Percentiles rank a stretch among this genome's conserved stretches.
phyloP scores from a whole-genome alignment of 2,797 vertebrate genomes.

The Luscinia megarhynchos region DNA sequence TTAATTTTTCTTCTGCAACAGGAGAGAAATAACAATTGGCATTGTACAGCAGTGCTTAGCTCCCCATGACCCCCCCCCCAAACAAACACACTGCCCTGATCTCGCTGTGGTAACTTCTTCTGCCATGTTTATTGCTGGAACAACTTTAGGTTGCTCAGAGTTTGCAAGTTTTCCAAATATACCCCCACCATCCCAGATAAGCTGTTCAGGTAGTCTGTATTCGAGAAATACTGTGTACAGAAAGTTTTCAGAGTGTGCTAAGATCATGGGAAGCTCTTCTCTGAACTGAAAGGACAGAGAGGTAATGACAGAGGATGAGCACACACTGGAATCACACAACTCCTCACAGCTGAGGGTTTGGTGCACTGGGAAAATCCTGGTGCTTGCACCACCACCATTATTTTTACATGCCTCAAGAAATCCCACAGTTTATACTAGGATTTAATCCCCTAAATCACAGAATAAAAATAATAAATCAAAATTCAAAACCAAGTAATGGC shows the following conservation, averaged over 20 bases:
- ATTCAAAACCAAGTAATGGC: neutral
- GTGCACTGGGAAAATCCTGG: neutral
- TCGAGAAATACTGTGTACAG: neutral
- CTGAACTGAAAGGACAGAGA: neutral
- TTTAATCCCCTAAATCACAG: neutral
- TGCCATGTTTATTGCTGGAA: neutral
- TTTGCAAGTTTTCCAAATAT: neutral
- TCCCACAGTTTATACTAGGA: neutral
- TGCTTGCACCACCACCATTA: neutral
- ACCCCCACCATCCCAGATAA: neutral
- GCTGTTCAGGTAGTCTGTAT: neutral
- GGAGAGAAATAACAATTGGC: conserved; percentile 32
- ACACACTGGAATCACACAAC: neutral
- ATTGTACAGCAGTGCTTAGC: neutral
- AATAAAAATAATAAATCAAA: neutral
- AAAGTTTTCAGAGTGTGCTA: neutral
- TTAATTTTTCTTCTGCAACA: conserved; percentile 89
- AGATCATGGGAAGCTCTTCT: neutral
- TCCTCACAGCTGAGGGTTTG: neutral
- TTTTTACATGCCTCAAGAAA: neutral
- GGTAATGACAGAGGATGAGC: neutral
- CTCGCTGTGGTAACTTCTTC: neutral
- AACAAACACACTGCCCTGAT: neutral
- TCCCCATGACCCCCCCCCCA: neutral
- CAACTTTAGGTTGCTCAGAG: neutral